These are phyloP conservation scores for Scyliorhinus canicula DNA, from an alignment of 2,797 vertebrate species.

Conservation along the genomic window DNA sequence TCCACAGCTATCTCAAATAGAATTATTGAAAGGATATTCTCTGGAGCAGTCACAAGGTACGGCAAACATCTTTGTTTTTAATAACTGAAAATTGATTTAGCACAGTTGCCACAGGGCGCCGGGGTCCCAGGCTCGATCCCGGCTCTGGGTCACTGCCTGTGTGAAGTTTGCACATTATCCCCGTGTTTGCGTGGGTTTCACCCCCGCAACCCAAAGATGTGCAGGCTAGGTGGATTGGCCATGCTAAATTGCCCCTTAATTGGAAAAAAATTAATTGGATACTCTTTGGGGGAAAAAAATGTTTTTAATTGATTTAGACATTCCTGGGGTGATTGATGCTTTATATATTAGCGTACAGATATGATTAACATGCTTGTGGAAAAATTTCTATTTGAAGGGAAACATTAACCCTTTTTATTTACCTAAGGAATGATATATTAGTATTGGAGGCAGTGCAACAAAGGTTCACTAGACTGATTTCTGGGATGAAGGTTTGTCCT, in stretches of 20 bases:
- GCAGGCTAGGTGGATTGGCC: too few species aligned
- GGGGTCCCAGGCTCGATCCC: too few species aligned
- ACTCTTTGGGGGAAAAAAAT: too few species aligned
- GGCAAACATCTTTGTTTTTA: conserved; percentile 42
- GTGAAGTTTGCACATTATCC: too few species aligned
- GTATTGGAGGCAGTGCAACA: neutral
- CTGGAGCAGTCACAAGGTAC: conserved; percentile 93
- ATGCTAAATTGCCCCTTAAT: too few species aligned
- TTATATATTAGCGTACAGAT: too few species aligned
- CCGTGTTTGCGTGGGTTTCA: too few species aligned
- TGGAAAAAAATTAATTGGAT: too few species aligned
- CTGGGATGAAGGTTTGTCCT: neutral
- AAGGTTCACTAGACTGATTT: neutral
- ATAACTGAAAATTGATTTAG: neutral
- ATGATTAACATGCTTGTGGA: neutral
- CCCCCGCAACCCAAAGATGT: too few species aligned
- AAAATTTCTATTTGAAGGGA: neutral
- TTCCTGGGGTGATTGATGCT: neutral
- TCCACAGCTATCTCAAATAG: conserved; percentile 83
- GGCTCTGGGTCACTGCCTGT: too few species aligned
- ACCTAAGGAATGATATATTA: neutral
- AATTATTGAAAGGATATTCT: conserved; percentile 93
- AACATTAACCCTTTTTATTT: neutral
- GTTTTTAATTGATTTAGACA: too few species aligned
- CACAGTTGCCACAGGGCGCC: too few species aligned